These are phyloP conservation scores for Ptyas mucosa DNA, from an alignment of 2,113 vertebrate genomes.

Conservation along the genomic window DNA sequence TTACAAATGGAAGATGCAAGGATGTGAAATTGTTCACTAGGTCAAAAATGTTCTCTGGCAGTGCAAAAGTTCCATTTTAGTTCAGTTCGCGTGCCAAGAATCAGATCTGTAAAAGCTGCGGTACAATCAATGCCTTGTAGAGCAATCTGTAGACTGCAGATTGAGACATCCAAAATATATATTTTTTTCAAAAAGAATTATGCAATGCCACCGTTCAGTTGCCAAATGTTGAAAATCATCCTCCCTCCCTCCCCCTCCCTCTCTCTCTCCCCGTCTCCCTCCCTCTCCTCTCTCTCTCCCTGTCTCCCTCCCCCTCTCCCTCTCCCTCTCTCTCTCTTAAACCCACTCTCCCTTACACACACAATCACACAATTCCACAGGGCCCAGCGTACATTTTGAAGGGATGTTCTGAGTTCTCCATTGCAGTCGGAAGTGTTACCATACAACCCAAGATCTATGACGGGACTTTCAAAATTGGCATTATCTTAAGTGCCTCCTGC, in stretches of 20 bases:
- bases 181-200: background rate
- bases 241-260: too few species aligned
- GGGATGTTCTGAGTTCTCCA: background rate
- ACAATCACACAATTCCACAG: background rate
- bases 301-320: too few species aligned
- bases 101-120: background rate
- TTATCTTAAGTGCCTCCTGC: background rate
- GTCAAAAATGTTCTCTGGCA: background rate
- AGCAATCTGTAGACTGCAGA: background rate
- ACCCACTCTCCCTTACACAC: background rate
- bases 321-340: background rate
- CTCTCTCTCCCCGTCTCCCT: too few species aligned
- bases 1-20: constrained; percentile 12
- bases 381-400: background rate
- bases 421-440: background rate
- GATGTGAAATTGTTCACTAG: too few species aligned
- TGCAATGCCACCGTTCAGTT: background rate
- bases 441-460: background rate
- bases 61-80: background rate
- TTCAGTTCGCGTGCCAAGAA: background rate
- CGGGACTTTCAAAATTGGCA: background rate
- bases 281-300: too few species aligned
- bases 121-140: background rate
- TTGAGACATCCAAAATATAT: background rate
- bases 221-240: background rate